These are phyloP conservation scores for Microcebus griseorufus DNA, from an alignment of 2,113 vertebrate genomes.

Conservation along the genomic window DNA sequence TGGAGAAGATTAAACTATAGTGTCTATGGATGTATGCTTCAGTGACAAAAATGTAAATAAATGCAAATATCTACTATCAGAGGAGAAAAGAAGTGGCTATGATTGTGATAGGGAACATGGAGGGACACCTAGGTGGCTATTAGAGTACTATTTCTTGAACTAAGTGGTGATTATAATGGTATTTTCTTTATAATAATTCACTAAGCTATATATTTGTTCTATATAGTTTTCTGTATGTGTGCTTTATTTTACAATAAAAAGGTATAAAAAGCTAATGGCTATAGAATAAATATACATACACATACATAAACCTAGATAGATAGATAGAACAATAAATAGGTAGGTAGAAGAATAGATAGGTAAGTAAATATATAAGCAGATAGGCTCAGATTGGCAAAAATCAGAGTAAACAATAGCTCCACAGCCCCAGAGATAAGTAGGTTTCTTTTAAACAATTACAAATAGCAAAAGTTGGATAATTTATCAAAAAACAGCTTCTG, in stretches of 20 bases:
- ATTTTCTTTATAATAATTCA: neutral
- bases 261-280: neutral
- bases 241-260: neutral
- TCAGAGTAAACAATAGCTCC: neutral
- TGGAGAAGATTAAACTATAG: neutral
- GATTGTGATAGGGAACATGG: neutral
- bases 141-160: neutral
- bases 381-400: neutral
- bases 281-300: neutral
- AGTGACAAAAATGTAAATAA: neutral
- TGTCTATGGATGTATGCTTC: neutral
- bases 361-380: no score
- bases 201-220: neutral
- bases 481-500: constrained; percentile 12
- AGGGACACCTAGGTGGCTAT: neutral
- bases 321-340: neutral
- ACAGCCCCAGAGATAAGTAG: neutral
- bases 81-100: neutral
- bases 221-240: neutral
- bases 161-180: neutral
- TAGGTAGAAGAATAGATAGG: neutral
- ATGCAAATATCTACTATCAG: neutral
- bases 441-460: neutral
- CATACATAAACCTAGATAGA: neutral
- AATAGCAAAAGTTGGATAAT: neutral